Conservation (phyloP, 2,888 invertebrate species). For the Melinaea marsaeus region DNA sequence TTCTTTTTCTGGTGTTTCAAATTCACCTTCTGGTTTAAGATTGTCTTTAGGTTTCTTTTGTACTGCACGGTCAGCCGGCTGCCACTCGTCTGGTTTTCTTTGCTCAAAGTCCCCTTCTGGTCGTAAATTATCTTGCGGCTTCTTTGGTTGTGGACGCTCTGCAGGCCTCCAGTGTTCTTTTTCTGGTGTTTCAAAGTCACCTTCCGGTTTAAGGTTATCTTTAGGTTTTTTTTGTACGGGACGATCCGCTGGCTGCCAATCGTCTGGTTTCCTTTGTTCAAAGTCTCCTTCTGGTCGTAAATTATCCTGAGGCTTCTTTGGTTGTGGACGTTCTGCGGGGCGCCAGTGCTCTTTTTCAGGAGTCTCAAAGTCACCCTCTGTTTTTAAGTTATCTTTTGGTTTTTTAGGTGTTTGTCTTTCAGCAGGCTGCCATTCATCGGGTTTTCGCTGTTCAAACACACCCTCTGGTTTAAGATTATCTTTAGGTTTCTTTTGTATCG, state of each 20-base stretch:
- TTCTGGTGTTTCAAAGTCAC: constrained; percentile 67
- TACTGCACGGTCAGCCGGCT: constrained; percentile 49
- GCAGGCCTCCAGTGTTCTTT: constrained; percentile 67
- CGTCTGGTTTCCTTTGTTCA: constrained; percentile 50
- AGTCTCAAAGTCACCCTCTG: constrained; percentile 74
- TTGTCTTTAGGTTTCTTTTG: constrained; percentile 71
- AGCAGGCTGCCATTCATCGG: constrained; percentile 63
- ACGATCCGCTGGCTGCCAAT: constrained; percentile 73
- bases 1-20: constrained; percentile 71
- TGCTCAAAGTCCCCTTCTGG: constrained; percentile 72
- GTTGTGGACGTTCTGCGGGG: constrained; percentile 63
- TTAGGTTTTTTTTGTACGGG: constrained; percentile 73
- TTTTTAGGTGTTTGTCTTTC: constrained; percentile 55
- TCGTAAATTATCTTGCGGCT: constrained; percentile 73
- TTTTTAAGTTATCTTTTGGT: constrained; percentile 57
- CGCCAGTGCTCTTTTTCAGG: constrained; percentile 59
- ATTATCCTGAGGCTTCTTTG: constrained; percentile 67
- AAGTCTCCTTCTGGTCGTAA: constrained; percentile 73
- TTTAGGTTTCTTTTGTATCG: constrained; percentile 55
- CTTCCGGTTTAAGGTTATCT: constrained; percentile 78
- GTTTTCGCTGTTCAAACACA: constrained; percentile 80
- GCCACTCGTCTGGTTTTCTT: constrained; percentile 45
- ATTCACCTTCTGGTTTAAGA: constrained; percentile 66
- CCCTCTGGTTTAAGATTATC: constrained; percentile 78
- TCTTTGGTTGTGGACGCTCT: constrained; percentile 68